Base-by-base conservation (phyloP, 2,797 vertebrate species). In the Myripristis murdjan region DNA sequence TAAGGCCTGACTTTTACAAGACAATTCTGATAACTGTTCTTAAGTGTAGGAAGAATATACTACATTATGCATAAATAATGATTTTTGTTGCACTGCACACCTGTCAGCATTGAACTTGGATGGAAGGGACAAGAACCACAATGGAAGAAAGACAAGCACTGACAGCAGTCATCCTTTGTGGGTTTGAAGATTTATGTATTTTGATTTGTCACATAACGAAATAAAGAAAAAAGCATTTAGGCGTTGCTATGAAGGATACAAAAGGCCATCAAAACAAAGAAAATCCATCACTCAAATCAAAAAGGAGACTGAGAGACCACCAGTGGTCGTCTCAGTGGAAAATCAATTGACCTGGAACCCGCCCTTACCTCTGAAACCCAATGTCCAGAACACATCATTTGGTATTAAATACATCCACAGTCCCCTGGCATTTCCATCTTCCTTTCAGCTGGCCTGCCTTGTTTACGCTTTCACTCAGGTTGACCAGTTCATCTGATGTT, bases 351-450 rank as follows among this genome's bases (percentile, higher is more conserved):
- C 28, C 31, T 56, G 62, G 54, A 65, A 49, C 28, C 20, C 37
- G 10, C 11, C 3, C 52, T 70, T 6, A 18, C 75, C 65, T 71
- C 9, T 66, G 64, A 68, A 75, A 77, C 15, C 31, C 20, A 60
- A 70, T 77, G 60, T 73, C 37, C 1, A 4, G 46, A 31, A 47
- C 24, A 58, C 23, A 76, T 22, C 56, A 46, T 65, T 51, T 23
- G 53, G 41, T 51, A 18, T 14, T 59, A n/a, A 47, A 20, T 65
- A 67, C 23, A 16, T 41, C 2, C 28, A 48, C 61, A 41, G 43
- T 68, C 33, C 12, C 18, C 22, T 12, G 9, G 8, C 20, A 35
- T 43, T 33, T 31, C 49, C 15, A 46, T 47, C 15, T 49, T 55
- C 15, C 54, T 43, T 53, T 48, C 48, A 70, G 54, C 54, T 22